A percentile compares a stretch with the other conserved stretches of the same genome.
These are phyloP conservation scores for Anthophora plumipes DNA, from an alignment of 2,888 invertebrate species.

Conservation along the genomic window DNA sequence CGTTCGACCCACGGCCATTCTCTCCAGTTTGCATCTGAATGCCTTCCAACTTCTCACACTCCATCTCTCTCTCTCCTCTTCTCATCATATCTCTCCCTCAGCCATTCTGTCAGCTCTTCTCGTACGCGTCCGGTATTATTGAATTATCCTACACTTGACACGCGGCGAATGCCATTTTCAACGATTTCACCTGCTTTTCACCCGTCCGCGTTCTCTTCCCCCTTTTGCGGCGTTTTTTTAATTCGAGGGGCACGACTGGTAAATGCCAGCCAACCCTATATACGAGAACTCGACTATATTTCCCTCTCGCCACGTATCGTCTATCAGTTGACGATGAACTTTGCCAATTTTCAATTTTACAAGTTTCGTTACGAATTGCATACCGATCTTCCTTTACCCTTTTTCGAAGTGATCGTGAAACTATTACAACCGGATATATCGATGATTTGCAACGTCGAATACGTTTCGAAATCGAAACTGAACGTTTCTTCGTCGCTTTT, in stretches of 20 bases:
- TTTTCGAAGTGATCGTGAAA: neutral
- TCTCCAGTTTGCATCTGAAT: conserved; percentile 75
- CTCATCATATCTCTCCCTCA: conserved; percentile 21
- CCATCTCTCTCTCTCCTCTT: conserved; percentile 25
- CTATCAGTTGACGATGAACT: neutral
- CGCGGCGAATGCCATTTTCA: conserved; percentile 52
- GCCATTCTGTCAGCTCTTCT: conserved; percentile 52
- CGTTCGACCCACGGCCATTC: conserved; percentile 70
- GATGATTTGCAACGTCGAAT: neutral
- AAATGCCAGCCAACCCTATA: conserved; percentile 13
- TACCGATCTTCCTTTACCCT: neutral
- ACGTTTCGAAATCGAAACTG: neutral
- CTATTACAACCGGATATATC: neutral
- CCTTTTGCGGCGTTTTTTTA: neutral
- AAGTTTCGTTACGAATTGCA: neutral
- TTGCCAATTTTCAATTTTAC: neutral
- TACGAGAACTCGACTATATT: neutral
- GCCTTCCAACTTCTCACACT: conserved; percentile 42
- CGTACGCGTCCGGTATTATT: conserved; percentile 52
- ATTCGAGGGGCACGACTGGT: neutral
- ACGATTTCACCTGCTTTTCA: conserved; percentile 37
- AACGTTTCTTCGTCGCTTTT: neutral
- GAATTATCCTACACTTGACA: conserved; percentile 61
- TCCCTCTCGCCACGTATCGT: neutral
- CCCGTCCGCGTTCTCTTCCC: neutral